These are phyloP conservation scores for Campoletis sonorensis DNA, from an alignment of 1,140 invertebrate genomes.

Conservation along the genomic window DNA sequence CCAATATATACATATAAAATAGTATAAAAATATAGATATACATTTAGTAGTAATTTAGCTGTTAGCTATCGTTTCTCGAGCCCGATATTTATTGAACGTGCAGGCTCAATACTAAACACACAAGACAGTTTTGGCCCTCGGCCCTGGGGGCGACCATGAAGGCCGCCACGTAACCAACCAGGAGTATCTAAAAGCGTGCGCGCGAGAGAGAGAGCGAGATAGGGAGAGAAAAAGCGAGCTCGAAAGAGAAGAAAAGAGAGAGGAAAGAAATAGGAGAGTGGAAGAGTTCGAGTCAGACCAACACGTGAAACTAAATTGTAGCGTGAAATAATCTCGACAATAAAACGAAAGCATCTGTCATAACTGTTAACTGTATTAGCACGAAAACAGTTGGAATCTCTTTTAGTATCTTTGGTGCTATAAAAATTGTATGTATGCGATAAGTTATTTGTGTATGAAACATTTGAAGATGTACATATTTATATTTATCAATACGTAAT, in stretches of 20 bases:
- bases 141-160: conserved; percentile 63
- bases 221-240: conserved; percentile 34
- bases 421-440: too few relatives aligned
- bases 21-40: not conserved
- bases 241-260: not conserved
- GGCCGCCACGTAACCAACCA: conserved; percentile 58
- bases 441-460: too few relatives aligned
- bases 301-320: not conserved
- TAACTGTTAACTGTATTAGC: too few relatives aligned
- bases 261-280: too few relatives aligned
- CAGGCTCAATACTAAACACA: conserved; percentile 55
- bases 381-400: too few relatives aligned
- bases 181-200: conserved; percentile 41
- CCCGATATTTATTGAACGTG: conserved; percentile 60
- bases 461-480: too few relatives aligned
- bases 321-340: not conserved
- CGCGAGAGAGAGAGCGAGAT: conserved; percentile 36
- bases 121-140: conserved; percentile 69
- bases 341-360: too few relatives aligned
- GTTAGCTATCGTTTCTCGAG: conserved; percentile 16
- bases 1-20: too few relatives aligned
- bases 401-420: too few relatives aligned
- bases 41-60: not conserved
- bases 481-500: too few relatives aligned
- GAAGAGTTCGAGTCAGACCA: too few relatives aligned